Base-by-base conservation (phyloP, 1,140 invertebrate genomes). In the Acromyrmex charruanus region DNA sequence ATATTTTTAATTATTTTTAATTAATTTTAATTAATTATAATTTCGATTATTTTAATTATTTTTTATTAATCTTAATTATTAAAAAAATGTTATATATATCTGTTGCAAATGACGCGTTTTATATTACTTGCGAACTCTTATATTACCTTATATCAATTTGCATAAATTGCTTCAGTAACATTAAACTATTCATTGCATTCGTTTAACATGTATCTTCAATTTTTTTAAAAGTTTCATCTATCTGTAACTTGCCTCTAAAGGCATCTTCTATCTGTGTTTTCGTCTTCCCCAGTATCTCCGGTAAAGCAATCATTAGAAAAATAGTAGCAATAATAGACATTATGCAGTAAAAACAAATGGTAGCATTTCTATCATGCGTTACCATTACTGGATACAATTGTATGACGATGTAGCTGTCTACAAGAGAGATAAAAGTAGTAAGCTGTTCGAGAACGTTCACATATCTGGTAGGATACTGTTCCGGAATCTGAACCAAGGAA, bases 331-430 rank as follows among this genome's bases (percentile, higher is more conserved):
- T n/a, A 3, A 88, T 18, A 4, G 75, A 90, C 16, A 89, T 63
- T 12, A 25, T 39, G 63, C 51, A 82, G 68, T 88, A 92, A 35
- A 82, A 89, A 65, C 87, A 92, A 71, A 90, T 81, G 9, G 55
- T 74, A 7, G 59, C 44, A 2, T 77, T 16, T 14, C 77, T 21
- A 10, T 74, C 59, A 10, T 77, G 14, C 5, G 44, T 68, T 44
- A 85, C 35, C 44, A 92, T 77, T 53, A 55, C 65, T 21, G 87
- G 91, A 79, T 92, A 92, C 44, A 91, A 61, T 28, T 90, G 87
- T 14, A 90, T 35, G n/a, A 65, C 58, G 5, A 63, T 25, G 58
- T 88, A 89, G 58, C 87, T 80, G n/a, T 63, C 88, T 9, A 91
- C 51, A 39, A 53, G 77, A 25, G 49, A 51, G 3, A 51, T 51